Evolutionary conservation across 1,140 invertebrate genomes (phyloP).

Genomic region (Melipona quadrifasciata): DNA sequence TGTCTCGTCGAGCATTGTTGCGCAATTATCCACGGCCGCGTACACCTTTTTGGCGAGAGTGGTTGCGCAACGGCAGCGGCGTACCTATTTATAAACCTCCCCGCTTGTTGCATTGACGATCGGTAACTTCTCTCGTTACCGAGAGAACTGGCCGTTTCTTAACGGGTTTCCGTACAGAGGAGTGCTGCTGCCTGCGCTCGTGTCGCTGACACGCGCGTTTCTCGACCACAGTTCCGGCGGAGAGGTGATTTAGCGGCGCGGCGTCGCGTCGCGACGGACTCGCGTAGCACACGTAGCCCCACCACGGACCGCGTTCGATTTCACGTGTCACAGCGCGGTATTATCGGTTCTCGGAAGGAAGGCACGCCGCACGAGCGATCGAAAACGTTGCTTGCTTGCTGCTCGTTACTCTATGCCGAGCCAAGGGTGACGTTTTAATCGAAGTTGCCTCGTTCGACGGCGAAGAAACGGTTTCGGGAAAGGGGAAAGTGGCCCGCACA

Average conservation of each 20-base stretch:
- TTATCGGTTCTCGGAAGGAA: conserved; percentile 30
- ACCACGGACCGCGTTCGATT: conserved; percentile 43
- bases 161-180: conserved; percentile 41
- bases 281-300: background rate
- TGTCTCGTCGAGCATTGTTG: conserved; percentile 49
- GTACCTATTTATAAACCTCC: conserved; percentile 64
- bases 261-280: background rate
- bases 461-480: conserved; percentile 34
- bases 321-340: conserved; percentile 30
- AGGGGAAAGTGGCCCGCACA: conserved; percentile 12
- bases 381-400: background rate
- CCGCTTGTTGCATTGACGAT: conserved; percentile 48
- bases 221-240: conserved; percentile 36
- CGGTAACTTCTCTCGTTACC: conserved; percentile 71
- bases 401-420: background rate
- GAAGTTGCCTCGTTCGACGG: background rate
- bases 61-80: conserved; percentile 44
- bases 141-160: conserved; percentile 59
- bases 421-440: conserved; percentile 16
- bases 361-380: conserved; percentile 26
- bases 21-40: conserved; percentile 56
- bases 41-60: conserved; percentile 45
- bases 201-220: conserved; percentile 43
- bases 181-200: background rate
- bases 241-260: conserved; percentile 33